These are phyloP conservation scores for Spinibarbus caldwelli DNA, from an alignment of 2,797 vertebrate genomes.

Conservation along the genomic window DNA sequence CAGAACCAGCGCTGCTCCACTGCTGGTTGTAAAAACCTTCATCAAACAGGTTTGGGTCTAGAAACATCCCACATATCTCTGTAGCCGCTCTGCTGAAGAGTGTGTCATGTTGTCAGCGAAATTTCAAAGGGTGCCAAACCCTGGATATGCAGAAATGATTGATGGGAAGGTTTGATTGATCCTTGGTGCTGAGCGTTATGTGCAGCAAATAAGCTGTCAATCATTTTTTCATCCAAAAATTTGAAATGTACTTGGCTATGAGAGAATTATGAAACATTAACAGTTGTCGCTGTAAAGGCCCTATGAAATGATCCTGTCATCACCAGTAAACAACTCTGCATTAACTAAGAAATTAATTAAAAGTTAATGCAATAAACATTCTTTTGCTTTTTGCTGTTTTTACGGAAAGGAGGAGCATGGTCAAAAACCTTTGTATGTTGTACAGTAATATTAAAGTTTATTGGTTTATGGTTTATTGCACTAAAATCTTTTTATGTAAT, in stretches of 20 bases:
- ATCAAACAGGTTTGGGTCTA: slow-evolving; percentile 37
- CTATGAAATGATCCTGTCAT: not conserved
- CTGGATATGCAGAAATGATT: slow-evolving; percentile 9
- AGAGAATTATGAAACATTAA: slow-evolving; percentile 25
- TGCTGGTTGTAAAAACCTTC: slow-evolving; percentile 44
- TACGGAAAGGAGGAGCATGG: not conserved
- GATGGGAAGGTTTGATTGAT: slow-evolving; percentile 14
- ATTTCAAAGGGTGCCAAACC: slow-evolving; percentile 31
- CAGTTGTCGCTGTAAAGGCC: not conserved
- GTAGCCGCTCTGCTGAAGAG: slow-evolving; percentile 27
- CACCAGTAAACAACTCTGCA: not conserved
- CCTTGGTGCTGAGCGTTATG: slow-evolving; percentile 24
- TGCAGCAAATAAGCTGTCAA: slow-evolving; percentile 20
- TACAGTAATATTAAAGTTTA: not conserved
- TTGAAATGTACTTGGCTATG: not conserved
- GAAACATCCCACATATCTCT: slow-evolving; percentile 32
- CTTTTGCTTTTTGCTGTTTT: not conserved
- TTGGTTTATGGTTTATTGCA: not conserved
- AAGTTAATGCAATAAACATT: not conserved
- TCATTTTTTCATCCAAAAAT: slow-evolving; percentile 3
- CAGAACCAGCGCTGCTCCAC: slow-evolving; percentile 37
- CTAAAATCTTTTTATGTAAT: not conserved
- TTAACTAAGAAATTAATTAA: not conserved
- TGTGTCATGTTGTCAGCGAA: slow-evolving; percentile 27
- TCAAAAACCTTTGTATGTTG: not conserved